Evolutionary conservation across 2,888 invertebrate genomes (phyloP), one percentile per base, ranked within the genome.

Genomic region (Pilophorus perplexus): DNA sequence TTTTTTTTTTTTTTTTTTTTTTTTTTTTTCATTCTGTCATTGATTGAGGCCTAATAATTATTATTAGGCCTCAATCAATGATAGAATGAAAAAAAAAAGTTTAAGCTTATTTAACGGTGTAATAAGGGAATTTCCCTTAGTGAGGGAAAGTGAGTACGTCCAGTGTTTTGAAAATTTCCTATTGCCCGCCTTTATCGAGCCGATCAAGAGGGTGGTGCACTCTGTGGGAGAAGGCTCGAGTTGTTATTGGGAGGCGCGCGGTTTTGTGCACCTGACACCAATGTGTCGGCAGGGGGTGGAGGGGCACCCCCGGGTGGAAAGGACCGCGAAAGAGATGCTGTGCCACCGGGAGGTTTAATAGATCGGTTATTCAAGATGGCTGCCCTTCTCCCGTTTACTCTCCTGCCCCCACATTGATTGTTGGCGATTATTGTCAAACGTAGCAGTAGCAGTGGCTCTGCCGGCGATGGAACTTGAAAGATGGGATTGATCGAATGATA

Each of bases 291-390:
- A 23, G 42, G 23, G 40, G 20, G 42, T 23, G 59, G 27, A 25
- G 59, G 42, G 18, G 20, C 14, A 14, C n/a, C n/a, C n/a, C n/a
- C n/a, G 48, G 33, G 33, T 6, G 33, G 33, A 33, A 52, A 52
- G 52, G 52, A 28, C 59, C 27, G 59, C 59, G 59, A 59, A 59
- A 59, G 59, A 59, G 59, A 59, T 48, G 48, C 48, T 48, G 48
- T 59, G 59, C 59, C 59, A 40, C 40, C 38, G 25, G 40, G 38
- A 38, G 42, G 59, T 59, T 38, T 59, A 59, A 59, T 59, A 59
- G 59, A 42, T 59, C 59, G 59, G 59, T 42, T 59, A 59, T 59
- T 59, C 59, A 59, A 59, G 59, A 59, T 59, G 59, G 59, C 59
- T 59, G 59, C 59, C 59, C 59, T 48, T 20, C 33, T 28, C 52